phyloP scores from a whole-genome alignment of 2,888 invertebrate species.

The Dione juno region DNA sequence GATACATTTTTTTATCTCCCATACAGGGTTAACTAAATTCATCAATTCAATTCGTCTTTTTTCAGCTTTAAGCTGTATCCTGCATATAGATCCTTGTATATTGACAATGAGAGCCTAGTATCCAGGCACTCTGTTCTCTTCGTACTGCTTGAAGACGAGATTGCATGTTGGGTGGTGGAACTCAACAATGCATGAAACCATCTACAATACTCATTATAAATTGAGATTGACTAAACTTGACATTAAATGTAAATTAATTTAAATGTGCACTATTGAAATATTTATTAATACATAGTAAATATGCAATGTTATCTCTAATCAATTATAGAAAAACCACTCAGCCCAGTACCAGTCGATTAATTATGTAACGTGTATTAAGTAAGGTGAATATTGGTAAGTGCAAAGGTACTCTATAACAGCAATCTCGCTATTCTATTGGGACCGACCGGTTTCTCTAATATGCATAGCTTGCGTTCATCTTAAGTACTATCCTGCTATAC shows the following conservation, averaged over 20 bases:
- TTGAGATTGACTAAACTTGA: too few relatives aligned
- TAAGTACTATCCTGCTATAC: conserved; percentile 51
- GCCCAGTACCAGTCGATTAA: neutral
- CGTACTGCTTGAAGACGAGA: too few relatives aligned
- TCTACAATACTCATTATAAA: too few relatives aligned
- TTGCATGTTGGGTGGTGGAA: too few relatives aligned
- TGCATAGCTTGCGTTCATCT: conserved; percentile 69
- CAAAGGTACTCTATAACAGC: conserved; percentile 54
- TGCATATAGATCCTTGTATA: too few relatives aligned
- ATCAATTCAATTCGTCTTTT: neutral
- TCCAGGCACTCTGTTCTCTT: neutral
- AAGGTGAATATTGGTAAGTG: conserved; percentile 34
- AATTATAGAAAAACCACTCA: neutral
- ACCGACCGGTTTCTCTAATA: conserved; percentile 63
- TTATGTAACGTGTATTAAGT: conserved; percentile 18
- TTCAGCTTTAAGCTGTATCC: neutral
- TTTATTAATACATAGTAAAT: neutral
- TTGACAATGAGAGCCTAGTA: neutral
- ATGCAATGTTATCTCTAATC: neutral
- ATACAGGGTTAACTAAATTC: neutral
- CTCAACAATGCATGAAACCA: too few relatives aligned
- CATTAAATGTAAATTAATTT: neutral
- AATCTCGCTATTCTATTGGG: conserved; percentile 73
- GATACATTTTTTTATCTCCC: neutral
- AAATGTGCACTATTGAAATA: too few relatives aligned